phyloP scores from a whole-genome alignment of 2,113 vertebrate genomes.

The Onychorhynchus coronatus region DNA sequence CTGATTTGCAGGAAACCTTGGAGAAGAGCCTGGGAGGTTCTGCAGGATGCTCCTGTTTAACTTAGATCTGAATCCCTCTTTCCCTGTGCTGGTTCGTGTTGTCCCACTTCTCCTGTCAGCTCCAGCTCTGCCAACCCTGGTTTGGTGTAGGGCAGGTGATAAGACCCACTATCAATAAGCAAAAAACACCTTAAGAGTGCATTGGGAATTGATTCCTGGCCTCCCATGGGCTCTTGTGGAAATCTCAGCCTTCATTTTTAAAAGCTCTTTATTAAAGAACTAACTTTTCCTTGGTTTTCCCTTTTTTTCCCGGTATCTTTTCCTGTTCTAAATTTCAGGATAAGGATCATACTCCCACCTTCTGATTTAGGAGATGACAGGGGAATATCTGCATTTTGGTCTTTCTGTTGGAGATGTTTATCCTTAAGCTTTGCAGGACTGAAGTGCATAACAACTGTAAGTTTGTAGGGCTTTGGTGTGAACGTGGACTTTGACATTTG shows the following conservation, averaged over 20 bases:
- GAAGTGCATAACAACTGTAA: accelerated
- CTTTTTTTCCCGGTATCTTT: not conserved
- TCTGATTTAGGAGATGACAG: not conserved
- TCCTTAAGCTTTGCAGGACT: not conserved
- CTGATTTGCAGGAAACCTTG: not conserved
- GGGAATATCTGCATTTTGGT: not conserved
- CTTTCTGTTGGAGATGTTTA: not conserved
- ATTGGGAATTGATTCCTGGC: not conserved
- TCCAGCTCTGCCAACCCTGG: not conserved
- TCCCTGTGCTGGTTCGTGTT: not conserved
- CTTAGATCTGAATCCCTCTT: not conserved
- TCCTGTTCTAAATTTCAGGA: not conserved
- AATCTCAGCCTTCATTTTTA: not conserved
- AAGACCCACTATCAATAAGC: not conserved
- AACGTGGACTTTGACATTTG: not conserved
- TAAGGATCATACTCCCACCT: not conserved
- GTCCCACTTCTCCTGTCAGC: not conserved
- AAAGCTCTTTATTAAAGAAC: not conserved
- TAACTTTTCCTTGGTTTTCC: not conserved
- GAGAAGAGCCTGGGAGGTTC: not conserved
- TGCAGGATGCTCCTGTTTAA: not conserved
- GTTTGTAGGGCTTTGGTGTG: not conserved
- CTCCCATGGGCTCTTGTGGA: not conserved
- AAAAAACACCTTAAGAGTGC: not conserved
- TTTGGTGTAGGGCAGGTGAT: not conserved